Conservation (phyloP, 2,113 vertebrate species). For the Mus musculus region GRCm39 chr11:68965001-68965500, state of each 20-base stretch:
- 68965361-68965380: not conserved
- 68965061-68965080: not conserved
- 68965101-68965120: not conserved
- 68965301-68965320: not conserved
- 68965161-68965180: not conserved
- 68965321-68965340: not conserved
- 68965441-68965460: not conserved
- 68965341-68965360: not conserved
- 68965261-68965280: not conserved
- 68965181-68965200: not conserved
- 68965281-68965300: not conserved
- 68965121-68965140: not conserved
- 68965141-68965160: not conserved
- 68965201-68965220: too few species aligned
- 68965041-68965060: not conserved
- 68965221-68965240: not conserved
- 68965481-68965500: not conserved
- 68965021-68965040: not conserved
- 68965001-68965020: constrained; percentile 22
- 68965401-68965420: not conserved
- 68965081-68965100: not conserved
- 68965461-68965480: not conserved
- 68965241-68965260: not conserved
- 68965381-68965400: not conserved
- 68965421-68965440: not conserved